Percentiles rank a stretch among this genome's conserved stretches.
These are phyloP conservation scores for Drosophila repletoides DNA, from an alignment of 1,140 invertebrate species.

Conservation along the genomic window DNA sequence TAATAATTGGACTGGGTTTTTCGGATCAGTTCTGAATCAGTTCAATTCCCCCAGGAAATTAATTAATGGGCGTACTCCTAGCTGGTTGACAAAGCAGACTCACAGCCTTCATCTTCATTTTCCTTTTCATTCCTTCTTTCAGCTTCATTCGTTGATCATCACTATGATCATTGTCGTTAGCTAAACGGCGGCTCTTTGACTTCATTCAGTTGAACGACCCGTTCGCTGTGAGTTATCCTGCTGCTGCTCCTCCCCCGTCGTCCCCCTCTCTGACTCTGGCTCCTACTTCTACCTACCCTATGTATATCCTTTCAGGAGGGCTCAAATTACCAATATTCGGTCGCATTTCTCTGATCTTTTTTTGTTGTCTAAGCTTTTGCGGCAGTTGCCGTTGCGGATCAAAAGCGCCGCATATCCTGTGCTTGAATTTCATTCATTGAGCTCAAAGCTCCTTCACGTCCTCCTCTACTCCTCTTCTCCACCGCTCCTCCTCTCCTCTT, in stretches of 20 bases:
- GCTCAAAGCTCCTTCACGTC: slow-evolving; percentile 5
- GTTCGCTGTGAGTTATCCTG: slow-evolving; percentile 31
- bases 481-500: background rate
- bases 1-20: no score
- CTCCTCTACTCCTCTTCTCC: background rate
- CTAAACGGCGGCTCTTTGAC: slow-evolving; percentile 24
- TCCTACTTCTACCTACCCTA: background rate
- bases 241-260: no score
- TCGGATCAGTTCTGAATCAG: no score
- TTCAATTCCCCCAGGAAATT: no score
- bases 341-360: slow-evolving; percentile 46
- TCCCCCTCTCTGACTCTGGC: background rate
- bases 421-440: slow-evolving; percentile 70
- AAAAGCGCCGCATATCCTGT: slow-evolving; percentile 69
- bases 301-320: slow-evolving; percentile 44
- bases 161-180: slow-evolving; percentile 4
- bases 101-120: no score
- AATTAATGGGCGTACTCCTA: no score
- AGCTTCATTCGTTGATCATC: background rate
- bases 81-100: no score
- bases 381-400: slow-evolving; percentile 37
- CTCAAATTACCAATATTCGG: slow-evolving; percentile 42
- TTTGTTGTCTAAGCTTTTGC: background rate
- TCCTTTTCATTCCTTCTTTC: background rate
- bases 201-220: slow-evolving; percentile 36